Percentiles rank a stretch among this genome's conserved stretches.
Conservation (phyloP, 2,113 vertebrate genomes). For the Solea solea region DNA sequence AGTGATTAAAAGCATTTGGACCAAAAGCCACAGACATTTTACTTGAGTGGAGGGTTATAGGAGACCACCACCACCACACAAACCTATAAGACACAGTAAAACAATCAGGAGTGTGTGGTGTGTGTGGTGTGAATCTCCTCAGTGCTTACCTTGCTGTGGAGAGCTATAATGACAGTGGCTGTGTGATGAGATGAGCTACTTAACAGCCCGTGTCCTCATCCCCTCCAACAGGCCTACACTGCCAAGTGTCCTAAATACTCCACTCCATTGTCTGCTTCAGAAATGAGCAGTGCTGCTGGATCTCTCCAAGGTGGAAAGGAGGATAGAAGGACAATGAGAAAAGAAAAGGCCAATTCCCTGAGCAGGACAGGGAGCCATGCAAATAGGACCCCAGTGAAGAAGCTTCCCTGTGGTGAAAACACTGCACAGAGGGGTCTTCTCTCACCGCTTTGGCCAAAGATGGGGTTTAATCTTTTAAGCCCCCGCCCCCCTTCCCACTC, state of each 20-base stretch:
- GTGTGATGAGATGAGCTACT: slow-evolving; percentile 68
- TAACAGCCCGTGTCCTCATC: slow-evolving; percentile 54
- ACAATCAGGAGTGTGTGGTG: slow-evolving; percentile 18
- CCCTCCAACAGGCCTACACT: slow-evolving; percentile 45
- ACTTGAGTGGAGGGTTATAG: slow-evolving; percentile 28
- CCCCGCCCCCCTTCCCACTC: slow-evolving; percentile 22
- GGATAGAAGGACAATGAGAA: slow-evolving; percentile 49
- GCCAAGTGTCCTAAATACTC: slow-evolving; percentile 79
- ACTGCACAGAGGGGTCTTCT: slow-evolving; percentile 57
- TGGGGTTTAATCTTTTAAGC: slow-evolving; percentile 77
- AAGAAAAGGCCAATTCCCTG: slow-evolving; percentile 72
- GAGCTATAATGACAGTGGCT: slow-evolving; percentile 56
- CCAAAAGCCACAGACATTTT: slow-evolving; percentile 37
- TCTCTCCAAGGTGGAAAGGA: slow-evolving; percentile 62
- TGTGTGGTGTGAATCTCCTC: slow-evolving; percentile 20
- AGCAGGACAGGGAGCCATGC: slow-evolving; percentile 69
- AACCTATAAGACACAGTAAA: slow-evolving; percentile 7
- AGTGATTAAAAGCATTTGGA: slow-evolving; percentile 35
- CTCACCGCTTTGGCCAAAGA: slow-evolving; percentile 34
- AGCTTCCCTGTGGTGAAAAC: slow-evolving; percentile 67
- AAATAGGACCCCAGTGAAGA: slow-evolving; percentile 67
- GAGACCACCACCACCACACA: slow-evolving; percentile 10
- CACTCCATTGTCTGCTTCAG: slow-evolving; percentile 71
- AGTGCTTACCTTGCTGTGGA: slow-evolving; percentile 62
- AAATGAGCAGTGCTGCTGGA: slow-evolving; percentile 55